Conservation (phyloP, 2,113 vertebrate genomes). For the Bufo gargarizans region DNA sequence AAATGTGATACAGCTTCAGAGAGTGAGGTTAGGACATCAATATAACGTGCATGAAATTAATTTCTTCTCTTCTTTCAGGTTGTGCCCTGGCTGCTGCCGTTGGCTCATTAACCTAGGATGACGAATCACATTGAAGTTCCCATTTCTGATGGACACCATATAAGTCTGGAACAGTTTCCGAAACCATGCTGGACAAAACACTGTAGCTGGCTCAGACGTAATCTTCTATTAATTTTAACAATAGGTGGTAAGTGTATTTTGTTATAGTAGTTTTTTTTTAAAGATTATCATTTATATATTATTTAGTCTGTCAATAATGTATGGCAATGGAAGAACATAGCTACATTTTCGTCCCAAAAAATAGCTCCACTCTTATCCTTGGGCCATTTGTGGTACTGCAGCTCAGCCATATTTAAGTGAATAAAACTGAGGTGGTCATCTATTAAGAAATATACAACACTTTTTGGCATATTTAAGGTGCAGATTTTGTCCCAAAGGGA, state of each 20-base stretch:
- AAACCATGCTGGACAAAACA: slow-evolving; percentile 67
- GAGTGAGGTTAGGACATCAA: too few relatives aligned
- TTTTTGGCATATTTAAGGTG: too few relatives aligned
- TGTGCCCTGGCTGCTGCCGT: not conserved
- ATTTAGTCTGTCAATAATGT: not conserved
- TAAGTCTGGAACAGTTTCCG: slow-evolving; percentile 61
- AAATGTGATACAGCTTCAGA: too few relatives aligned
- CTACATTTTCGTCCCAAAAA: not conserved
- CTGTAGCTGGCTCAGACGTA: slow-evolving; percentile 74
- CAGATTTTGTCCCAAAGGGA: too few relatives aligned
- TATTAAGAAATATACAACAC: too few relatives aligned
- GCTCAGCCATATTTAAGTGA: not conserved
- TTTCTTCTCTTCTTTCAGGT: not conserved
- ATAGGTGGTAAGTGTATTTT: slow-evolving; percentile 68
- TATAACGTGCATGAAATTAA: not conserved
- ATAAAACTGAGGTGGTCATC: not conserved
- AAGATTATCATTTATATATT: not conserved
- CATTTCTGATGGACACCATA: slow-evolving; percentile 59
- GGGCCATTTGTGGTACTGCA: not conserved
- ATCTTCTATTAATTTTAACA: slow-evolving; percentile 77
- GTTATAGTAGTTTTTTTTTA: too few relatives aligned
- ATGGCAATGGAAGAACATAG: not conserved
- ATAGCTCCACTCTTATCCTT: not conserved
- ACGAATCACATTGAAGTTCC: slow-evolving; percentile 62
- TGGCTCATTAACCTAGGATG: slow-evolving; percentile 39